Percentiles rank a stretch among this genome's conserved stretches.
These are phyloP conservation scores for Zaprionus kolodkinae DNA, from an alignment of 1,140 invertebrate genomes.

Conservation along the genomic window DNA sequence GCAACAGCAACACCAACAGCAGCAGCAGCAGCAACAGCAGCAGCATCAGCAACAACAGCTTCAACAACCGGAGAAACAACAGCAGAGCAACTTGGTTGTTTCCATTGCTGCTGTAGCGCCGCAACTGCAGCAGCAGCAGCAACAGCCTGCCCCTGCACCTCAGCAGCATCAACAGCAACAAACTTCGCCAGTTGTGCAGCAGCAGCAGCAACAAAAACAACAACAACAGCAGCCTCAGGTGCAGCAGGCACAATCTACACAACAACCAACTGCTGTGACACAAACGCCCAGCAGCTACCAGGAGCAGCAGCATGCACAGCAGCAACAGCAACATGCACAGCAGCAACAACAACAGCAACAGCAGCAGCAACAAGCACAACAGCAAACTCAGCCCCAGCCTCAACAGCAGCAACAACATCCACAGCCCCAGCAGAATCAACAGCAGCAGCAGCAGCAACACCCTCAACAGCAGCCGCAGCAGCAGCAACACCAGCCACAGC, in stretches of 20 bases:
- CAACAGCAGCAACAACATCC: constrained; percentile 44
- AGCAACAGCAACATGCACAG: constrained; percentile 42
- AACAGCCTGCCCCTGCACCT: neutral
- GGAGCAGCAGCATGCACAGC: constrained; percentile 51
- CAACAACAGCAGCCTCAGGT: constrained; percentile 53
- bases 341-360: constrained; percentile 44
- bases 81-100: constrained; percentile 42
- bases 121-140: constrained; percentile 51
- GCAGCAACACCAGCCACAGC: constrained; percentile 57
- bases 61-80: constrained; percentile 43
- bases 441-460: constrained; percentile 45
- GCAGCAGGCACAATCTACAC: constrained; percentile 26
- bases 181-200: constrained; percentile 11
- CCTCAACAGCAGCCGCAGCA: constrained; percentile 47
- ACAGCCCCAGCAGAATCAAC: constrained; percentile 34
- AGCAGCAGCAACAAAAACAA: constrained; percentile 50
- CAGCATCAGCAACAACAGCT: constrained; percentile 40
- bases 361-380: constrained; percentile 50
- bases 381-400: constrained; percentile 17
- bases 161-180: constrained; percentile 41
- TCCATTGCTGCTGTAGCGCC: constrained; percentile 59
- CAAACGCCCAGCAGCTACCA: constrained; percentile 50
- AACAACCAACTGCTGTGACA: constrained; percentile 49
- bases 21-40: constrained; percentile 31
- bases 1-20: constrained; percentile 17